Percentiles rank a stretch among this genome's conserved stretches.
Conservation (phyloP, 2,113 vertebrate genomes). For the Ammodytes dubius region DNA sequence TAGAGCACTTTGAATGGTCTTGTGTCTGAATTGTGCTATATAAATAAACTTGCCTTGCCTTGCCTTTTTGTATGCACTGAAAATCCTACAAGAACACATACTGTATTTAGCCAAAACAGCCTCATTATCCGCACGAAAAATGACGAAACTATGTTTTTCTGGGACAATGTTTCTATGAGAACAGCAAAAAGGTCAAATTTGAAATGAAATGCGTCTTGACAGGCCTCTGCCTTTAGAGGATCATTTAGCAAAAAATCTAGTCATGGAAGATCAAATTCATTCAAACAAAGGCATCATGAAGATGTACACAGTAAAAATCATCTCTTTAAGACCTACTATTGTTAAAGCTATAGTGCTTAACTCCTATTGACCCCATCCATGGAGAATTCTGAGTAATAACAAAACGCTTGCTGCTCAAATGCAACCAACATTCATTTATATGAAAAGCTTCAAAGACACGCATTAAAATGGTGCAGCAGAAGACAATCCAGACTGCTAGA, state of each 20-base stretch:
- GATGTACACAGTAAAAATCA: not conserved
- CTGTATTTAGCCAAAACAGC: not conserved
- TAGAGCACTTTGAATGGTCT: too few species aligned
- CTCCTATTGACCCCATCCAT: too few species aligned
- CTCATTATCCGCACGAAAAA: not conserved
- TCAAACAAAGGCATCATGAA: not conserved
- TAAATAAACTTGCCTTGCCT: too few species aligned
- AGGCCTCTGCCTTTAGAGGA: not conserved
- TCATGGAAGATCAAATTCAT: not conserved
- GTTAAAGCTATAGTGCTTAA: too few species aligned
- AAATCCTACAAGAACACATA: too few species aligned
- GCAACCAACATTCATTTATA: too few species aligned
- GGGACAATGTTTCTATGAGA: not conserved
- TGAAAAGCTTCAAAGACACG: too few species aligned
- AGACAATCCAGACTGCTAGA: not conserved
- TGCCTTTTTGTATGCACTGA: not conserved
- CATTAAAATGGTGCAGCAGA: not conserved
- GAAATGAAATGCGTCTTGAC: not conserved
- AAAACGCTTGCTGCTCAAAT: too few species aligned
- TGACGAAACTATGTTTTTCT: not conserved
- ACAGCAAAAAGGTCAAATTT: not conserved
- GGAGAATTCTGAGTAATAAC: too few species aligned
- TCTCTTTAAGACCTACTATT: not conserved
- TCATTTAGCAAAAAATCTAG: not conserved
- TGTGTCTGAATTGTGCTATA: too few species aligned